Percentiles rank a stretch among this genome's conserved stretches.
Evolutionary conservation across 2,113 vertebrate species (phyloP).

Genomic region (Oceanites oceanicus): DNA sequence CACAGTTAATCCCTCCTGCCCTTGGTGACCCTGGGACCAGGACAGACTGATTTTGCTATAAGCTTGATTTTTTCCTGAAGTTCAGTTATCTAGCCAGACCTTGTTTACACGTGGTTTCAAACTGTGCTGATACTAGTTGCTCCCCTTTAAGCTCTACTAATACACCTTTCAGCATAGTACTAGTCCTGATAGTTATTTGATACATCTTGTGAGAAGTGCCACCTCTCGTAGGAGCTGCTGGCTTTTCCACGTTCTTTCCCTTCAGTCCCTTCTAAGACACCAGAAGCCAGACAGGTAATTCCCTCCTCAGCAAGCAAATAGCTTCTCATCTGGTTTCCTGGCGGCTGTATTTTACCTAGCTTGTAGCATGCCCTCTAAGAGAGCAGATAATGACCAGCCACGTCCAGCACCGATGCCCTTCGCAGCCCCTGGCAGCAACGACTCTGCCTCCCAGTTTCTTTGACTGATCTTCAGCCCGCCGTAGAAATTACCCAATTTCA

Average conservation of each 20-base stretch:
- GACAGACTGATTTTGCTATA: background rate
- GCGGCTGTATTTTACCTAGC: background rate
- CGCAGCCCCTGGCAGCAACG: background rate
- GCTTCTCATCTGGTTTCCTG: background rate
- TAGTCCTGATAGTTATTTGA: background rate
- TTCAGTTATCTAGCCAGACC: background rate
- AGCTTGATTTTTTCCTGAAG: background rate
- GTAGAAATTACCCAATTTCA: background rate
- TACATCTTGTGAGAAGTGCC: background rate
- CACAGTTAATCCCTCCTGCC: background rate
- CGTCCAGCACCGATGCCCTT: background rate
- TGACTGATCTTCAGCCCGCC: background rate
- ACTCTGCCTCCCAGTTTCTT: background rate
- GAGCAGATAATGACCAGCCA: background rate
- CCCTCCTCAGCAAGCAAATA: background rate
- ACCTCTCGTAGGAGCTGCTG: background rate
- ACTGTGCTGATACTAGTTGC: background rate
- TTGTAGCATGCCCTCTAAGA: background rate
- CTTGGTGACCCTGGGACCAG: background rate
- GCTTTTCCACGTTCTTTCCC: background rate
- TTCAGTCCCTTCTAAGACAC: background rate
- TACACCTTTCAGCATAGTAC: background rate
- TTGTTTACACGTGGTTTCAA: background rate
- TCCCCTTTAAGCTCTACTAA: background rate
- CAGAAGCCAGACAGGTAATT: background rate